Percentiles rank a stretch among this genome's conserved stretches.
Evolutionary conservation across 2,888 invertebrate genomes (phyloP).

Genomic region (Marasmarcha lunaedactyla): DNA sequence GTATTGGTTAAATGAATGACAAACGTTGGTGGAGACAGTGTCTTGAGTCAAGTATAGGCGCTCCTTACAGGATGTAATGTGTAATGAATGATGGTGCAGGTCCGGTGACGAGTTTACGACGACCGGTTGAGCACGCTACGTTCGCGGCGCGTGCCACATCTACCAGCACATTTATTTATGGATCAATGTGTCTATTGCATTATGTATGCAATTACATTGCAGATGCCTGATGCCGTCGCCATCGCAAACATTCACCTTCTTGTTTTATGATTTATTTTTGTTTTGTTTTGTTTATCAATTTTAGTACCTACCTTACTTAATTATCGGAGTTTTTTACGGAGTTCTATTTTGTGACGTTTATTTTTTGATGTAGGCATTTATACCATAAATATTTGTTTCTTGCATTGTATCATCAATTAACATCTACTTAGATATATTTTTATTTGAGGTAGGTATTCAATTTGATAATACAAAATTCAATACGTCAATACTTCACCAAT

Average conservation of each 20-base stretch:
- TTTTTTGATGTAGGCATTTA: too few relatives aligned
- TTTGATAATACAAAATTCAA: too few relatives aligned
- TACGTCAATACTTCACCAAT: too few relatives aligned
- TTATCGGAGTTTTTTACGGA: too few relatives aligned
- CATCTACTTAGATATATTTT: too few relatives aligned
- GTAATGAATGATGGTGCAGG: not conserved
- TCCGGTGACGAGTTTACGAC: not conserved
- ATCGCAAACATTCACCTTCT: slow-evolving; percentile 18
- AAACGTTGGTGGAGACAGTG: too few relatives aligned
- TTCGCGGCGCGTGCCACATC: not conserved
- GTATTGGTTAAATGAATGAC: too few relatives aligned
- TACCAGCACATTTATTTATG: not conserved
- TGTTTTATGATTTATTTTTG: slow-evolving; percentile 2
- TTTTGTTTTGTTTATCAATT: not conserved
- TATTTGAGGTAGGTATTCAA: too few relatives aligned
- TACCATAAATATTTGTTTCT: too few relatives aligned
- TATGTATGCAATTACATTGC: slow-evolving; percentile 21
- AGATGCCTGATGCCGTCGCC: slow-evolving; percentile 25
- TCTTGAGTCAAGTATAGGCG: not conserved
- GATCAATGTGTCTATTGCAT: not conserved
- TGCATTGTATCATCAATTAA: too few relatives aligned
- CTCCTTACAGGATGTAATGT: not conserved
- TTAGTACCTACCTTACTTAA: too few relatives aligned
- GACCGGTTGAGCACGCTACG: not conserved
- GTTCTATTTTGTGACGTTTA: too few relatives aligned